Conservation (phyloP, 2,888 invertebrate species). For the Sipha maydis region DNA sequence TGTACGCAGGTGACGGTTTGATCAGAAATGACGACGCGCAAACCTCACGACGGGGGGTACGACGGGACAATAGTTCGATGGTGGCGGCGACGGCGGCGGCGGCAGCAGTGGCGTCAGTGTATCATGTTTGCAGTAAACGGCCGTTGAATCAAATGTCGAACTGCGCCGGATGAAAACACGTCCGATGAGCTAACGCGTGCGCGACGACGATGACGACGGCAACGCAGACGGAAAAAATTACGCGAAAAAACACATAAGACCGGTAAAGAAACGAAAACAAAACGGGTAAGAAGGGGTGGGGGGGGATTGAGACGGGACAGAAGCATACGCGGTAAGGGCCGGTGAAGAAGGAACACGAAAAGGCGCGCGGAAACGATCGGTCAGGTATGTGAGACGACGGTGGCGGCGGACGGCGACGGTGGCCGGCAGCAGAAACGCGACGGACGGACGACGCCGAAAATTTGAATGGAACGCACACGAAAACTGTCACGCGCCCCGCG, state of each 20-base stretch:
- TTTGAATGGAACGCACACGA: constrained; percentile 1
- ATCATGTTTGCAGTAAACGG: background rate
- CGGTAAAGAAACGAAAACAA: no score
- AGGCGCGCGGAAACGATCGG: background rate
- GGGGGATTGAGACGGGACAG: no score
- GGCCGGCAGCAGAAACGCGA: background rate
- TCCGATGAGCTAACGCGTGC: background rate
- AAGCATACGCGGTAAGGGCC: no score
- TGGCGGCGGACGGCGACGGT: constrained; percentile 1
- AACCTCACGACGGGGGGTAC: constrained; percentile 32
- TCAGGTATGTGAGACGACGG: background rate
- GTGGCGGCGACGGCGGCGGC: background rate
- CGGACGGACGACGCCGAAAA: background rate
- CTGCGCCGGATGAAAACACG: background rate
- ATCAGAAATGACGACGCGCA: background rate
- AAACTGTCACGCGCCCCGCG: background rate
- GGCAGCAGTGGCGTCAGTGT: background rate
- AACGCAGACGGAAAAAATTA: background rate
- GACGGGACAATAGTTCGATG: background rate
- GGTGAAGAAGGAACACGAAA: no score
- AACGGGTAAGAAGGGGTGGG: no score
- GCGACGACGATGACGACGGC: background rate
- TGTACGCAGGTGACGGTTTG: background rate
- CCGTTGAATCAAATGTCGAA: background rate
- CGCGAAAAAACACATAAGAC: no score